Base-by-base conservation (phyloP, 1,140 invertebrate species). In the Drosophila burlai region DNA sequence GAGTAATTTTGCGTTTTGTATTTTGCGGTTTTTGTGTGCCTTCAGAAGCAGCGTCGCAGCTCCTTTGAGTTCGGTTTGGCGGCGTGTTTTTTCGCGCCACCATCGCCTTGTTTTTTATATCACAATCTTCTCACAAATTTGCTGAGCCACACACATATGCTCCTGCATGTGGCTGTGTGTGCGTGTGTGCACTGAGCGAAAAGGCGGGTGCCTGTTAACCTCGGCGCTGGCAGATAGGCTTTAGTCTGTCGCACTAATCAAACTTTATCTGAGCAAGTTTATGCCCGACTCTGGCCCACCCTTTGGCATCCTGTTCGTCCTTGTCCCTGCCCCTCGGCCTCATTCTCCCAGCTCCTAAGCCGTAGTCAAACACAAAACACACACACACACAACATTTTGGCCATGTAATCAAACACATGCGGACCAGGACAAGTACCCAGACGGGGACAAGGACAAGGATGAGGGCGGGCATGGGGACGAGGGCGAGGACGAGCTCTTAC, bases 1-100 rank as follows among this genome's bases (percentile, higher is more conserved):
- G 84, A 90, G 84, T 85, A 89, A 89, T 89, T 87, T 85, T 81
- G 81, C 78, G 85, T 84, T 87, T 90, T 87, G 85, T 87, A 87
- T 84, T 90, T 81, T 90, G 84, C 63, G 85, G 81, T 89, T 86
- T 86, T 82, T 79, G 55, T 68, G 24, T 69, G 68, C 46, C 52
- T 49, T 72, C 49, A 40, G 52, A 47, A 26, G 75, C 77, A 18
- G 26, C 49, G 24, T 26, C 34, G 42, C 50, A 61, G 65, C 50
- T 80, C 52, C 64, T 71, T 63, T 54, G 31, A 54, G 52, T 21
- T 52, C 7, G 16, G 29, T 13, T 36, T 52, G n/a, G 49, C 45
- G 49, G 42, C 43, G 38, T 74, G 59, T 63, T 82, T 72, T 74
- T 83, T 63, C 66, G 77, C 67, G 64, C 62, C 65, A 77, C 46